Base-by-base conservation (phyloP, 1,140 invertebrate genomes). In the Dinoponera quadriceps region DNA sequence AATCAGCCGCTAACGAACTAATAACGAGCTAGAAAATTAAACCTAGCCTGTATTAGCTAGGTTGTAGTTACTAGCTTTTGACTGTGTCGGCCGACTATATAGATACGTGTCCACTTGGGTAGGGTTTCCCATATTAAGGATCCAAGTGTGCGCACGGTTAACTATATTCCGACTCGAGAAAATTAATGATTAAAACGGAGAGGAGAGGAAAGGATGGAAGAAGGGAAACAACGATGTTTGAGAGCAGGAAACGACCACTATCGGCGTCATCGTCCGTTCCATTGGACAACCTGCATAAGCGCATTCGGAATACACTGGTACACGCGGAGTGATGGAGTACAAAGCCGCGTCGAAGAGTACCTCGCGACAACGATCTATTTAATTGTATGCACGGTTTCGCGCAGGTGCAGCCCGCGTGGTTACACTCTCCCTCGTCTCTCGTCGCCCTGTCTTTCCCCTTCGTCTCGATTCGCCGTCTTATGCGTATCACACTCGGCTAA, bases 351-450 rank as follows among this genome's bases (percentile, higher is more conserved):
- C 87, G 87, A 90, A 89, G 84, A 88, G 87, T 85, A 86, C 72
- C 51, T 68, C 59, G 73, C 73, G 86, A 88, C 87, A 89, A 91
- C 80, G 82, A 86, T 87, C 86, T 89, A 90, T 91, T 88, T 91
- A 92, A 91, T 92, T 91, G 88, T 85, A 91, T 72, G 85, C 85
- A 66, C 90, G 71, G 78, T 87, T 87, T 90, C 80, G 91, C 80
- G 91, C 91, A 92, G 91, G 91, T 92, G 91, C 91, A 86, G 63
- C 69, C 59, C 49, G 54, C 73, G 51, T 72, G 60, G 72, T 72
- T 82, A 68, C 38, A 44, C 74, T 82, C 22, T 51, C 51, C 20
- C 63, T 63, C 55, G 66, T 44, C 73, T 51, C 69, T 38, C 63
- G 60, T 27, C 33, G 44, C 18, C 63, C 38, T 3, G 54, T 57